Evolutionary conservation across 2,797 vertebrate species (phyloP), one percentile per base, ranked within the genome.

Genomic region (Anniella stebbinsi): DNA sequence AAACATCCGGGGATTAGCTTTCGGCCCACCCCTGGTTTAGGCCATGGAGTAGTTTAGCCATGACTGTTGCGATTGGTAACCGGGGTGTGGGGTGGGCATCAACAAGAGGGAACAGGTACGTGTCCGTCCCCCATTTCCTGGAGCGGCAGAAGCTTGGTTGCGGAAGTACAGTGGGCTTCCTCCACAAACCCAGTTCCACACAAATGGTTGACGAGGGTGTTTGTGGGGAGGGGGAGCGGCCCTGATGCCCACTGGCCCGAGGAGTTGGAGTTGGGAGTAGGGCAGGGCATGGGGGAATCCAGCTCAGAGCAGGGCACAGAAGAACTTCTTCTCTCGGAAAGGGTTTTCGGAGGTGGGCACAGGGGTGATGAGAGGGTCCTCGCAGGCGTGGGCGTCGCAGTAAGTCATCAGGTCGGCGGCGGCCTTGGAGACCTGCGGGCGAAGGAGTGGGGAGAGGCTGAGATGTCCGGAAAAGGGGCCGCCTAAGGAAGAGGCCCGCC

Each of bases 271-370:
- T n/a, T 82, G n/a, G 18, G 18, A 9, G 36, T 1, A 45, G 3
- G 15, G 57, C 1, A 30, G 73, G 54, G 67, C 10, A 4, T 54
- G 9, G 21, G 48, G 33, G 80, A 23, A 51, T 0, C 36, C 10
- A 15, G 88, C 91, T 97, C 93, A 97, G 87, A 97, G 96, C 48
- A 97, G 96, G 18, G 96, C 96, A 66, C 97, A 97, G 95, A 97
- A 97, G 92, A 97, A 97, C 80, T 97, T 97, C 93, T 97, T 97
- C 93, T 97, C 97, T 45, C 97, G 93, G 91, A 97, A 97, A 15
- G 97, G 97, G 89, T 97, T 97, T 92, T 97, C 97, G 0, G 97
- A 97, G 63, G 97, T 97, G 88, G 97, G 97, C 89, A 97, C 97
- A 0, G 97, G 97, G 28, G 96, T 97, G 94, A 97, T 96, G 89